Percentiles rank a stretch among this genome's conserved stretches.
Evolutionary conservation across 2,888 invertebrate species (phyloP).

Genomic region (Salpingus planirostris): DNA sequence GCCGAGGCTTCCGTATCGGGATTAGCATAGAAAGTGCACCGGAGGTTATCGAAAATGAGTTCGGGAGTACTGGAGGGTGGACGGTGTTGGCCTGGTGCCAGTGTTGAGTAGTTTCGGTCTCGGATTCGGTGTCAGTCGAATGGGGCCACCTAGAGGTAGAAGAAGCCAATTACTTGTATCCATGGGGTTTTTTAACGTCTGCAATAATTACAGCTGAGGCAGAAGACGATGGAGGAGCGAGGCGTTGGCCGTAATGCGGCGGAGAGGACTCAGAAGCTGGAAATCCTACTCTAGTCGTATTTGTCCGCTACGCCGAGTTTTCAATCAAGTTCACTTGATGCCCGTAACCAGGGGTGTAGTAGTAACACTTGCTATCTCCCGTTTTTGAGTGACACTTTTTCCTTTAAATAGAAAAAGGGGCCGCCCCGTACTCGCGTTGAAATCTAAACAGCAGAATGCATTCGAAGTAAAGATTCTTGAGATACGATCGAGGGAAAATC

Average conservation of each 20-base stretch:
- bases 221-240: slow-evolving; percentile 21
- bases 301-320: slow-evolving; percentile 40
- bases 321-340: slow-evolving; percentile 41
- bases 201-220: slow-evolving; percentile 18
- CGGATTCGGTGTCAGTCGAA: too few species aligned
- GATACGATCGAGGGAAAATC: slow-evolving; percentile 25
- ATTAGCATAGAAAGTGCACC: too few species aligned
- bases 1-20: too few species aligned
- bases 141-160: too few species aligned
- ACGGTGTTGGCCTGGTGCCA: too few species aligned
- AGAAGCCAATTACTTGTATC: too few species aligned
- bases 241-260: slow-evolving; percentile 33
- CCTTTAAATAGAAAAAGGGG: slow-evolving; percentile 24
- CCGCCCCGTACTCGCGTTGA: slow-evolving; percentile 23
- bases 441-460: slow-evolving; percentile 29
- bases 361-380: slow-evolving; percentile 23
- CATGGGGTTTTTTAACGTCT: slow-evolving; percentile 14
- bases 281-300: slow-evolving; percentile 39
- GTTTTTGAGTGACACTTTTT: slow-evolving; percentile 26
- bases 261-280: slow-evolving; percentile 32
- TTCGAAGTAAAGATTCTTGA: slow-evolving; percentile 26
- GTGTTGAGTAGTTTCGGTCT: too few species aligned
- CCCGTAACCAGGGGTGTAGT: slow-evolving; percentile 32
- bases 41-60: too few species aligned
- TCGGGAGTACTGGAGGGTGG: too few species aligned